phyloP scores from a whole-genome alignment of 2,797 vertebrate species.

The Crotalus adamanteus region DNA sequence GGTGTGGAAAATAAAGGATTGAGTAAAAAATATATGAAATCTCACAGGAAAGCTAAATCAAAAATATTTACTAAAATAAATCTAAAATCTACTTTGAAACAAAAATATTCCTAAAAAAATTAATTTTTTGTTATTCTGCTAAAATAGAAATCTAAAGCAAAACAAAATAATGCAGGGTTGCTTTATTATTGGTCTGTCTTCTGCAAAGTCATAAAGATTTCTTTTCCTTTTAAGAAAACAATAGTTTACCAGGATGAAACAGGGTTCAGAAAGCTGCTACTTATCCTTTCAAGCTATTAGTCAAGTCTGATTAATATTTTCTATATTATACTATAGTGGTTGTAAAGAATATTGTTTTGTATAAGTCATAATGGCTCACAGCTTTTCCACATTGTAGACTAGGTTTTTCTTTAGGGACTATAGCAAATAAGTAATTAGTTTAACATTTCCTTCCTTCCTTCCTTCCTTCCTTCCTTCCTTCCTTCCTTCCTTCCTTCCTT shows the following conservation, averaged over 20 bases:
- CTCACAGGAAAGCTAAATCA: background rate
- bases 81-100: background rate
- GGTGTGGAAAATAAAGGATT: background rate
- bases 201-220: background rate
- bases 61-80: background rate
- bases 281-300: background rate
- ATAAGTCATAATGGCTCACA: background rate
- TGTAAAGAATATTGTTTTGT: background rate
- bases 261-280: background rate
- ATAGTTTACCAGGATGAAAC: background rate
- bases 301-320: background rate
- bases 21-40: background rate
- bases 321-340: background rate
- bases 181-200: background rate
- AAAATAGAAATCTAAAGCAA: background rate
- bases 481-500: too few species aligned
- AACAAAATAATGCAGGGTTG: background rate
- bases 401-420: background rate
- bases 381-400: background rate
- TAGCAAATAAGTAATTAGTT: background rate
- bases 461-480: too few species aligned
- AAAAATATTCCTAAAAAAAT: background rate
- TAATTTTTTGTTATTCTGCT: background rate
- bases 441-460: background rate
- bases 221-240: background rate